Conservation (phyloP, 2,797 vertebrate species). For the Poecilia picta region DNA sequence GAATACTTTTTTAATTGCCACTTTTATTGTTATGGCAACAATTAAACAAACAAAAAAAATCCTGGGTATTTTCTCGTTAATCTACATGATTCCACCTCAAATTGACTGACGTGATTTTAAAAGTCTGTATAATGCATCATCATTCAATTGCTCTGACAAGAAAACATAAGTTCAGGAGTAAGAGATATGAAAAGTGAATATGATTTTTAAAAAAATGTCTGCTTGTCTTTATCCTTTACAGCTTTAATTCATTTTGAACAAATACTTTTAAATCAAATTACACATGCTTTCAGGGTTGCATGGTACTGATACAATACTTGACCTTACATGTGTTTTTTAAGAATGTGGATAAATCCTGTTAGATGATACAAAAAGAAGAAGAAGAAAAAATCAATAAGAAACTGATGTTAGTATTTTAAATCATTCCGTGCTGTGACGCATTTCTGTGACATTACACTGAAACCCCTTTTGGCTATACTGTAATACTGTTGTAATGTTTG, state of each 20-base stretch:
- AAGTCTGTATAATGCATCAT: neutral
- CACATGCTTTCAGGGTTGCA: constrained; percentile 17
- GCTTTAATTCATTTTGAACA: constrained; percentile 5
- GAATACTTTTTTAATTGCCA: neutral
- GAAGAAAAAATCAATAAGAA: constrained; percentile 19
- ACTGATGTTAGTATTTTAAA: constrained; percentile 70
- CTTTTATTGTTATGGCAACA: neutral
- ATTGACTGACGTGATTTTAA: neutral
- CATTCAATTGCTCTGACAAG: neutral
- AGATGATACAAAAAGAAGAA: constrained; percentile 28
- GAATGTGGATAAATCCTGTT: constrained; percentile 43
- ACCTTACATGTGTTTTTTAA: constrained; percentile 40
- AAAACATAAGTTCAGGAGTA: neutral
- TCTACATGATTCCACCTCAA: neutral
- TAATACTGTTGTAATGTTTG: constrained; percentile 71
- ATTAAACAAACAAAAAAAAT: neutral
- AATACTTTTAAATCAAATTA: constrained; percentile 17
- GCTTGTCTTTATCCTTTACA: neutral
- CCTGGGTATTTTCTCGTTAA: neutral
- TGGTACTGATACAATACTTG: constrained; percentile 28
- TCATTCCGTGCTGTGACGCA: constrained; percentile 65
- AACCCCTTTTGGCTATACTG: constrained; percentile 76
- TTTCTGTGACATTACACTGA: constrained; percentile 77
- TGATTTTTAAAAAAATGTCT: neutral
- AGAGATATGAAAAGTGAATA: neutral